phyloP scores from a whole-genome alignment of 2,888 invertebrate species.

The Dryobota labecula region DNA sequence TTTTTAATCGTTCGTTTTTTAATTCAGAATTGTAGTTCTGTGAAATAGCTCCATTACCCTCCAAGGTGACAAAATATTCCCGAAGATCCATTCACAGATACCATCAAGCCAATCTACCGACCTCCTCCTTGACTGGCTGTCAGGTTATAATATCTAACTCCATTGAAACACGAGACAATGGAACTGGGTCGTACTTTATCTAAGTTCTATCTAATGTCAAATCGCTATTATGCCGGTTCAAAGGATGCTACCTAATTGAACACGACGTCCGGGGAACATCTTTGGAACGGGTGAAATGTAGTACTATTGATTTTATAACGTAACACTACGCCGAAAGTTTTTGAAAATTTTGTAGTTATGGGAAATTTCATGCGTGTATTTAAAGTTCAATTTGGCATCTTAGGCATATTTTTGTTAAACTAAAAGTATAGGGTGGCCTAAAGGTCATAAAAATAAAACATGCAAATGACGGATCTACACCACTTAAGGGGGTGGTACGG shows the following conservation, averaged over 20 bases:
- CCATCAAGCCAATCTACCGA: constrained; percentile 18
- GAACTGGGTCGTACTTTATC: constrained; percentile 50
- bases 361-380: too few species aligned
- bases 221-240: constrained; percentile 50
- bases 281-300: background rate
- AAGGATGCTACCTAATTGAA: constrained; percentile 47
- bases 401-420: too few species aligned
- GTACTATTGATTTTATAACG: background rate
- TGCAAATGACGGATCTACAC: too few species aligned
- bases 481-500: too few species aligned
- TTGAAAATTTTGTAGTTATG: too few species aligned
- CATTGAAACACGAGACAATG: constrained; percentile 44
- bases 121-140: constrained; percentile 12
- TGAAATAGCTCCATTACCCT: too few species aligned
- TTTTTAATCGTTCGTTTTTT: too few species aligned
- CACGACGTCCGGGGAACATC: constrained; percentile 25
- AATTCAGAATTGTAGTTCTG: too few species aligned
- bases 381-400: too few species aligned
- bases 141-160: constrained; percentile 43
- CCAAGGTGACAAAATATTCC: constrained; percentile 13
- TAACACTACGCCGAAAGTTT: too few species aligned
- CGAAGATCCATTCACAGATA: background rate
- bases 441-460: too few species aligned
- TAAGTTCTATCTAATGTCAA: constrained; percentile 52
- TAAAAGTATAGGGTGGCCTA: too few species aligned